phyloP scores from a whole-genome alignment of 2,113 vertebrate species.

The Phrynosoma platyrhinos region DNA sequence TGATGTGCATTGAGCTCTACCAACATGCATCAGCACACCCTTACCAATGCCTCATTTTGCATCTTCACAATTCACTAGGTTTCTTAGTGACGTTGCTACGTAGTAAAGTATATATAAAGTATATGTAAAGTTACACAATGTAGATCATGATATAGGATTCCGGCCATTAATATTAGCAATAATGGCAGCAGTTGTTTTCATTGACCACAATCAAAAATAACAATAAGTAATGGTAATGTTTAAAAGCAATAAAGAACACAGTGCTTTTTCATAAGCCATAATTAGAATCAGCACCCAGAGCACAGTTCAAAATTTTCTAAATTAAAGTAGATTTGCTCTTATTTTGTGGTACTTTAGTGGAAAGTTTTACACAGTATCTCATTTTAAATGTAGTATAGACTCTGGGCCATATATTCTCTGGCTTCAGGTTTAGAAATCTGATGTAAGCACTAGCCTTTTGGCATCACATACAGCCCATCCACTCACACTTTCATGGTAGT shows the following conservation, averaged over 20 bases:
- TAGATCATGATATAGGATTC: neutral
- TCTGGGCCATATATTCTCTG: neutral
- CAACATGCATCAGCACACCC: no score
- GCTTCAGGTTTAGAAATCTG: neutral
- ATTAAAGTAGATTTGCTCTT: neutral
- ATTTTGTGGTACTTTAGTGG: neutral
- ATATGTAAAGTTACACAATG: no score
- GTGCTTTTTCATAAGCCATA: neutral
- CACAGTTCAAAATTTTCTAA: neutral
- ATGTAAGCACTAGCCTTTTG: neutral
- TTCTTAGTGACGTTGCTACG: neutral
- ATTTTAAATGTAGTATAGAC: neutral
- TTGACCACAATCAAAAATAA: neutral
- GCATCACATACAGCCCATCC: neutral
- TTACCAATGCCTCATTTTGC: no score
- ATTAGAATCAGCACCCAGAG: neutral
- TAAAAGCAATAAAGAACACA: neutral
- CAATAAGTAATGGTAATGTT: neutral
- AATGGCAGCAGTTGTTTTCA: neutral
- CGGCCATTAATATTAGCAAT: neutral
- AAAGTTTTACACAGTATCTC: neutral
- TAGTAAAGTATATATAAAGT: no score
- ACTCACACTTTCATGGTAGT: neutral
- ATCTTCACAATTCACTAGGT: neutral
- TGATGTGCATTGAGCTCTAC: no score